These are phyloP conservation scores for Pemphredon lugubris DNA, from an alignment of 2,888 invertebrate species.

Conservation along the genomic window DNA sequence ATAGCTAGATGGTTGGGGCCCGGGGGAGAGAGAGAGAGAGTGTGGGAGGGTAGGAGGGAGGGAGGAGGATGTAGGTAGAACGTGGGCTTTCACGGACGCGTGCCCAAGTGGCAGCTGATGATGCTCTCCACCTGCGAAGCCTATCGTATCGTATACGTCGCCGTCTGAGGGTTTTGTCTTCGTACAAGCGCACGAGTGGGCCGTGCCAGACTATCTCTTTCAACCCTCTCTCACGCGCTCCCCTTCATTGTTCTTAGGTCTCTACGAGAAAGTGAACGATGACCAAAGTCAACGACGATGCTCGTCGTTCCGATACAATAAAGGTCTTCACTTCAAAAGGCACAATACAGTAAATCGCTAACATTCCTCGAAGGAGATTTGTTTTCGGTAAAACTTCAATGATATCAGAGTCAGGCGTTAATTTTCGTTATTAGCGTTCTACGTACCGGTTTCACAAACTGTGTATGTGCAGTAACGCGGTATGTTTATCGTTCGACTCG, in stretches of 20 bases:
- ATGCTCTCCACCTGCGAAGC: slow-evolving; percentile 67
- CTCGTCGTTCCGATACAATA: slow-evolving; percentile 44
- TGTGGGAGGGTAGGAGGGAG: slow-evolving; percentile 1
- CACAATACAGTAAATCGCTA: slow-evolving; percentile 14
- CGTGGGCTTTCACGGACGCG: slow-evolving; percentile 73
- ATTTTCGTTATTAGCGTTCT: too few species aligned
- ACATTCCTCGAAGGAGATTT: slow-evolving; percentile 15
- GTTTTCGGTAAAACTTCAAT: slow-evolving; percentile 11
- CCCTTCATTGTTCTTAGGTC: slow-evolving; percentile 27
- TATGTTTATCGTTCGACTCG: too few species aligned
- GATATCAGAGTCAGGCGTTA: neutral
- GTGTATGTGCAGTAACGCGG: too few species aligned
- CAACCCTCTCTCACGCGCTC: slow-evolving; percentile 15
- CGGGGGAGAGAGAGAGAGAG: slow-evolving; percentile 4
- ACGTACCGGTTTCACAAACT: too few species aligned
- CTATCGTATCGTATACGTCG: slow-evolving; percentile 43
- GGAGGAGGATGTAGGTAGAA: slow-evolving; percentile 20
- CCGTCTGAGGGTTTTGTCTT: slow-evolving; percentile 66
- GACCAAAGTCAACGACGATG: slow-evolving; percentile 51
- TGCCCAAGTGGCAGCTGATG: slow-evolving; percentile 78
- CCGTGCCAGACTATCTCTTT: slow-evolving; percentile 43
- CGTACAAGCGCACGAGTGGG: slow-evolving; percentile 57
- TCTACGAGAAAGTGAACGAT: slow-evolving; percentile 23
- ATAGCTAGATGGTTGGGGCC: neutral
- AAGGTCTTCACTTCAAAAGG: slow-evolving; percentile 16